Conservation (phyloP, 2,888 invertebrate genomes). For the Dasypolia templi region DNA sequence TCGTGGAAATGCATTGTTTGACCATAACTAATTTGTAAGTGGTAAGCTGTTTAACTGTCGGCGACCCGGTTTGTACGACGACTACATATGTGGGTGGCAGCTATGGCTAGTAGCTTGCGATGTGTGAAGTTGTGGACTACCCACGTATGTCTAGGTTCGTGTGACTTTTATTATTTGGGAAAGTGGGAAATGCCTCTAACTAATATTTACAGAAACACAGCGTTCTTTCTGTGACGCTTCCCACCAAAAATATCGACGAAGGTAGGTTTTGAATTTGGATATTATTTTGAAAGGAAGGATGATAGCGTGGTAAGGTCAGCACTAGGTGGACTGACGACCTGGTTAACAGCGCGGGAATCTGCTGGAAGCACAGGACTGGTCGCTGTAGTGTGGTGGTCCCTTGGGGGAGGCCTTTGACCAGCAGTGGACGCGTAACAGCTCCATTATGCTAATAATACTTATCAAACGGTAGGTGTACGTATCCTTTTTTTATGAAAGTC, state of each 20-base stretch:
- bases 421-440: too few relatives aligned
- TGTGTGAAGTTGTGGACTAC: slow-evolving; percentile 37
- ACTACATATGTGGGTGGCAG: slow-evolving; percentile 50
- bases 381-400: too few relatives aligned
- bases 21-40: slow-evolving; percentile 57
- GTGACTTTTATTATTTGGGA: neutral
- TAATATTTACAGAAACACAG: neutral
- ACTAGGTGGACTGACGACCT: neutral
- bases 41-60: slow-evolving; percentile 43
- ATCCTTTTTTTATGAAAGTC: neutral
- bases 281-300: neutral
- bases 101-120: slow-evolving; percentile 1
- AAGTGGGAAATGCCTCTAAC: neutral
- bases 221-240: neutral
- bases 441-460: too few relatives aligned
- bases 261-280: neutral
- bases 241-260: neutral
- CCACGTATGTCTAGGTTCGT: slow-evolving; percentile 1
- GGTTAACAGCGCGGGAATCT: too few relatives aligned
- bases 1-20: slow-evolving; percentile 54
- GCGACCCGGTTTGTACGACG: slow-evolving; percentile 55
- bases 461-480: too few relatives aligned
- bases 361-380: too few relatives aligned
- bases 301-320: neutral
- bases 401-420: too few relatives aligned